A percentile compares a stretch with the other conserved stretches of the same genome.
These are phyloP conservation scores for Marmota flaviventris DNA, from an alignment of 2,113 vertebrate species.

Conservation along the genomic window DNA sequence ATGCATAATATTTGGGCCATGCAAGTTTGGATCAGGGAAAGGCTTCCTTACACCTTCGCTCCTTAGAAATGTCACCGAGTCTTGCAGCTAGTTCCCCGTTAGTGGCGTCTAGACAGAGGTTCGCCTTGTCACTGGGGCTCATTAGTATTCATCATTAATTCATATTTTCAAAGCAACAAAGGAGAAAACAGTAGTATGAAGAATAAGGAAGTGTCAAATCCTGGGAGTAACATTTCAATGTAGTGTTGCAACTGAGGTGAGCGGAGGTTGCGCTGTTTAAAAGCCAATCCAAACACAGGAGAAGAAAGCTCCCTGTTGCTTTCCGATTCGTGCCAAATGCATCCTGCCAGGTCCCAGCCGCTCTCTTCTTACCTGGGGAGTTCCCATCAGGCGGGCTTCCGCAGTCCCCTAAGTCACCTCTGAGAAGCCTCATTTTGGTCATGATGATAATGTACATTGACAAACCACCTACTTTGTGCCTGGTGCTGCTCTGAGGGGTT, in stretches of 20 bases:
- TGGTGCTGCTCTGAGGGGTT: background rate
- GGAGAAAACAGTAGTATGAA: slow-evolving; percentile 80
- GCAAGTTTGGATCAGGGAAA: background rate
- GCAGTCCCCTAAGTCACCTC: background rate
- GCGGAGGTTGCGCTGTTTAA: slow-evolving; percentile 60
- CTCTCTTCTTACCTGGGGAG: background rate
- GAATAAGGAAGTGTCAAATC: slow-evolving; percentile 83
- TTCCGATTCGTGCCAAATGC: fast-evolving
- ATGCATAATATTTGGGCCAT: background rate
- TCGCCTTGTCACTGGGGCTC: slow-evolving; percentile 71
- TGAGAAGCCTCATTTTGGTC: background rate
- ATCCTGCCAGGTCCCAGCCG: background rate
- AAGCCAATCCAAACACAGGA: slow-evolving; percentile 65
- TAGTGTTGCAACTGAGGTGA: slow-evolving; percentile 73
- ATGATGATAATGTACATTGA: background rate
- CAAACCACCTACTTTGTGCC: background rate
- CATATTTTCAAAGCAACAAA: slow-evolving; percentile 84
- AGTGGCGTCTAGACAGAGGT: slow-evolving; percentile 36
- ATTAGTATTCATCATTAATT: slow-evolving; percentile 85
- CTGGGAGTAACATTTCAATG: slow-evolving; percentile 80
- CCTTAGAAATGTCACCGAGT: background rate
- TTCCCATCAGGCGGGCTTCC: background rate
- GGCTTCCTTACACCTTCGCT: background rate
- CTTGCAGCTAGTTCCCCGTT: background rate
- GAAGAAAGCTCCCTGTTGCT: background rate